Evolutionary conservation across 2,113 vertebrate genomes (phyloP), one percentile per base, ranked within the genome.

Genomic region (Gambusia holbrooki): DNA sequence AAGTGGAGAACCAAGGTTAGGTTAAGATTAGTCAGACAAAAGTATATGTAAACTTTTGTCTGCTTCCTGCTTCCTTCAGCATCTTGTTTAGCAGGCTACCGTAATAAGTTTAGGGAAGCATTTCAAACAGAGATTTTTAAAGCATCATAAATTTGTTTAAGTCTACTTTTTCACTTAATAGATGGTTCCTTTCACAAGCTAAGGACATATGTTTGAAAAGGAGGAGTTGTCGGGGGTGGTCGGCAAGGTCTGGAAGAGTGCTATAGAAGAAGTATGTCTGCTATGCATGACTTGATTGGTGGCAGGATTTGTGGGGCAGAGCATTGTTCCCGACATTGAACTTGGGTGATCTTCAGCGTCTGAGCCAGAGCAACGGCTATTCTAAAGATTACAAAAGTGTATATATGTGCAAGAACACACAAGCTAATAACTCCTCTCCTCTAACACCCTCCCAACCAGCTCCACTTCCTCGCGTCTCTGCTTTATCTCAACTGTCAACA

Each of bases 401-500:
- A 74, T 84, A 68, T 81, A 61, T 87, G 80, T 40, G 51, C 61
- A 29, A 73, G 68, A 77, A 86, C 80, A 86, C 88, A 81, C 85
- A 86, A 85, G 76, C 81, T 79, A 86, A 76, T 84, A 80, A 81
- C 79, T 66, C 78, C 79, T 69, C 74, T 33, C 74, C 77, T 82
- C 82, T 69, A 76, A 71, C 88, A 81, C 71, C 85, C 88, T 69
- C 69, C 84, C 84, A 68, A 45, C 88, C 77, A 71, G 87, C 82
- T 83, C 81, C 84, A 93, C 75, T 87, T 91, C 93, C 89, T 88
- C 87, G 83, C 75, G 7, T 77, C 84, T 92, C 83, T 88, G 86
- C 92, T 90, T 95, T 90, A 93, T 92, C 94, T 93, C 92, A 91
- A 90, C 89, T 93, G 92, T 91, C 93, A 94, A 93, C 93, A 96